These are phyloP conservation scores for Heteractis magnifica DNA, from an alignment of 92 coral and sea anemone species.

Conservation along the genomic window DNA sequence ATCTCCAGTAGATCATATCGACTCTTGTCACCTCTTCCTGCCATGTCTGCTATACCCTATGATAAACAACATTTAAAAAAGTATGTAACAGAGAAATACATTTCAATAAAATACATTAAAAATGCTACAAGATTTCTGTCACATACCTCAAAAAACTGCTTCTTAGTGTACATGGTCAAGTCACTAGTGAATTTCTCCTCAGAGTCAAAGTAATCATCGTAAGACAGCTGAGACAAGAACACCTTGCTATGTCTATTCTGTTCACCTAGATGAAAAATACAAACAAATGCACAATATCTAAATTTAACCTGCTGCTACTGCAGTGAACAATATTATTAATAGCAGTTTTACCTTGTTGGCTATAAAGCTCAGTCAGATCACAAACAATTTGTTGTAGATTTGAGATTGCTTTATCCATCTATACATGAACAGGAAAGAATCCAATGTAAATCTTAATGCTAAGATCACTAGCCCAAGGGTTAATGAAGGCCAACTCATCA, in stretches of 20 bases:
- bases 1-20: slow-evolving; percentile 90
- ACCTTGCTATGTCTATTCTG: slow-evolving; percentile 1
- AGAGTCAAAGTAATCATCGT: slow-evolving; percentile 66
- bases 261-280: slow-evolving; percentile 25
- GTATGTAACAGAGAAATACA: neutral
- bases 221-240: slow-evolving; percentile 75
- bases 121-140: too few species aligned
- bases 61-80: neutral
- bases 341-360: slow-evolving; percentile 22
- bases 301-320: neutral
- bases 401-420: slow-evolving; percentile 57
- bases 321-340: too few species aligned
- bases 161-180: slow-evolving; percentile 85
- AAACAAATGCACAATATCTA: neutral
- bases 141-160: slow-evolving; percentile 94
- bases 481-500: neutral
- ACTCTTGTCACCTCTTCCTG: slow-evolving; percentile 74
- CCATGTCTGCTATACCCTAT: slow-evolving; percentile 95
- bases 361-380: slow-evolving; percentile 64
- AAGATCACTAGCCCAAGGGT: neutral
- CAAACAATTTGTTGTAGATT: slow-evolving; percentile 59
- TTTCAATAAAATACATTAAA: neutral
- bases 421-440: neutral
- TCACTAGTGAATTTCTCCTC: slow-evolving; percentile 84
- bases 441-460: neutral